Base-by-base conservation (phyloP, 1,140 invertebrate species). In the Bombus ignitus region DNA sequence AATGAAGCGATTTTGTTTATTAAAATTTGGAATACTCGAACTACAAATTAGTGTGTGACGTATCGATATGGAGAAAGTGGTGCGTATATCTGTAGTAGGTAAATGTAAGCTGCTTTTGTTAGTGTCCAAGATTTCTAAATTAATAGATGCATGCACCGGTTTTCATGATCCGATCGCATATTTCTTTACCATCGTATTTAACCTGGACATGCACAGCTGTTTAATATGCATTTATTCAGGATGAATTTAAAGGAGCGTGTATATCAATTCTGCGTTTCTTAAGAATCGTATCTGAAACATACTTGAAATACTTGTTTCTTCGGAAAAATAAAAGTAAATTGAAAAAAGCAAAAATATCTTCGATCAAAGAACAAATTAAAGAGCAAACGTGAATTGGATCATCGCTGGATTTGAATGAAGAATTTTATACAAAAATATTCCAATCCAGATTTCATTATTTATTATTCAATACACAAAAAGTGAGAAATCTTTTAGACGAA, bases 11-110 rank as follows among this genome's bases (percentile, higher is more conserved):
- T 53, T 18, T 53, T 53, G 47, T 53, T 22, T 6, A 22, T 8
- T 1, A 53, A 22, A 53, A 22, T 5, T 53, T 53, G 47, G 22
- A 22, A 47, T 47, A 47, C 0, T 15, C 47, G 0, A 47, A 47
- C 5, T 47, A 47, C 44, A 5, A 18, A 53, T 53, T 53, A 18
- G 18, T 53, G 18, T 18, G 47, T 53, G 15, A 53, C 47, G 18
- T 6, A 22, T 53, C 18, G 47, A 65, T 32, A 32, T 0, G n/a
- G n/a, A 5, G 13, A n/a, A 65, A 32, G 12, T 32, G 2, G 32
- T 15, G 0, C 5, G 47, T 18, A 2, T 2, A n/a, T 6, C 0
- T 13, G 13, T n/a, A 6, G n/a, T 13, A 65, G 5, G n/a, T 6
- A n/a, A n/a, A 28, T 1, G 57, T 4, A 59, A 59, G 10, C 28